A percentile compares a stretch with the other conserved stretches of the same genome.
phyloP scores from a whole-genome alignment of 2,797 vertebrate genomes.

The Mycteria americana region DNA sequence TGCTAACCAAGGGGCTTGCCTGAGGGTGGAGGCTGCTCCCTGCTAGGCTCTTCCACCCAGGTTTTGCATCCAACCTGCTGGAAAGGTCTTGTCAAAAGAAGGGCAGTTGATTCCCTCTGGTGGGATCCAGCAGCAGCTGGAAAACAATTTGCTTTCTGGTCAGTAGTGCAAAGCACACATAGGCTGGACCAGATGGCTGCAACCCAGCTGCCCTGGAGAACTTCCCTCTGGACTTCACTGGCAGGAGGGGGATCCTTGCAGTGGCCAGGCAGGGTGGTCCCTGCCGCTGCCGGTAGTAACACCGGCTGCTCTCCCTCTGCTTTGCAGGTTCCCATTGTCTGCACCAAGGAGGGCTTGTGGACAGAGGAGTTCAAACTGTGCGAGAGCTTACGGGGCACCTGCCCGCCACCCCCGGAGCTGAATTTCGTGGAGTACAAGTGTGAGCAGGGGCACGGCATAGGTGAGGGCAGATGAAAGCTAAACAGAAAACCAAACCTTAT shows the following conservation, averaged over 20 bases:
- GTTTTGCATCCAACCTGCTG: neutral
- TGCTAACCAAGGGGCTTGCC: neutral
- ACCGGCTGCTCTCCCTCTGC: neutral
- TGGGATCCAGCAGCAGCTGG: neutral
- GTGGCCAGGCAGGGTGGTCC: neutral
- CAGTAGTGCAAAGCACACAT: neutral
- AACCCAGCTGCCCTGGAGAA: neutral
- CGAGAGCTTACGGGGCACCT: constrained; percentile 81
- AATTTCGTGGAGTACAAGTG: constrained; percentile 91
- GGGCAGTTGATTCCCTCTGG: neutral
- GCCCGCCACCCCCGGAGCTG: constrained; percentile 76
- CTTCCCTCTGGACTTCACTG: neutral
- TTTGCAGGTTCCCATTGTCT: constrained; percentile 83
- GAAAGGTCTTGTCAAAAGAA: neutral
- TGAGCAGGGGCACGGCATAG: constrained; percentile 83
- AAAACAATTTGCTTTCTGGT: neutral
- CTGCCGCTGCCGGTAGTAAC: neutral
- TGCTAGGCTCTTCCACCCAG: neutral
- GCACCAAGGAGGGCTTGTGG: constrained; percentile 90
- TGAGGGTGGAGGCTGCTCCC: neutral
- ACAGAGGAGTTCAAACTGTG: constrained; percentile 88
- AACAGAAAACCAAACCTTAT: neutral
- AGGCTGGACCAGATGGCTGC: neutral
- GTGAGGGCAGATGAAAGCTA: constrained; percentile 73
- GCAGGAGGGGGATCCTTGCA: neutral